Base-by-base conservation (phyloP, 2,113 vertebrate species). In the Mugil cephalus region DNA sequence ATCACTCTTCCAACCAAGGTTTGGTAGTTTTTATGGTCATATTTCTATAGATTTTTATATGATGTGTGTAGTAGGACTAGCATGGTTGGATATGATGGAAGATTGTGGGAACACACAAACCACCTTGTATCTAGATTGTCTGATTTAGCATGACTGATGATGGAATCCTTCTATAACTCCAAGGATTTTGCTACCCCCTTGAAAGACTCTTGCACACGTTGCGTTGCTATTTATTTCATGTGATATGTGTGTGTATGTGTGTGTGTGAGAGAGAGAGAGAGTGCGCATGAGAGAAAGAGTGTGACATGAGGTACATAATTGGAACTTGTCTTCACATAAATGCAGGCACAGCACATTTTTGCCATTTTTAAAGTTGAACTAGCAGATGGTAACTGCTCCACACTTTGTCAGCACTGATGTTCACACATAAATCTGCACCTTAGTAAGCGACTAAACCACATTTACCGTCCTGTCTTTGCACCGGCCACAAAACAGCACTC, bases 191-290 rank as follows among this genome's bases (percentile, higher is more conserved):
- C 62, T 69, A 50, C 70, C 73, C 47, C 42, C 18, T 43, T 52
- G 5, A 59, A 46, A 42, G 68, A 76, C 38, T 54, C 51, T 67
- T 92, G 79, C 85, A 88, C 36, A 91, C 88, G 89, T 67, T 72
- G 42, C 88, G 89, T 67, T 72, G 42, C 42, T 92, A 91, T 93
- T 92, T 93, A 91, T 92, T 92, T 91, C 47, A 13, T 60, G 74
- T 65, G 46, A 65, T 42, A 10, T 48, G 58, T 58, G 40, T 75
- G 61, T 64, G 43, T 53, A 48, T 39, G 62, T 69, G 52, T 58
- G 34, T 43, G 58, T 56, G 45, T 65, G 65, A 34, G 61, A 21
- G 40, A 19, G 54, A 11, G 46, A 4, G 59, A 46, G 15, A 43
- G 53, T 39, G 46, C 36, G 71, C 15, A 35, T 18, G 17, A 50